These are phyloP conservation scores for Notolepis coatsorum DNA, from an alignment of 2,797 vertebrate genomes.

Conservation along the genomic window DNA sequence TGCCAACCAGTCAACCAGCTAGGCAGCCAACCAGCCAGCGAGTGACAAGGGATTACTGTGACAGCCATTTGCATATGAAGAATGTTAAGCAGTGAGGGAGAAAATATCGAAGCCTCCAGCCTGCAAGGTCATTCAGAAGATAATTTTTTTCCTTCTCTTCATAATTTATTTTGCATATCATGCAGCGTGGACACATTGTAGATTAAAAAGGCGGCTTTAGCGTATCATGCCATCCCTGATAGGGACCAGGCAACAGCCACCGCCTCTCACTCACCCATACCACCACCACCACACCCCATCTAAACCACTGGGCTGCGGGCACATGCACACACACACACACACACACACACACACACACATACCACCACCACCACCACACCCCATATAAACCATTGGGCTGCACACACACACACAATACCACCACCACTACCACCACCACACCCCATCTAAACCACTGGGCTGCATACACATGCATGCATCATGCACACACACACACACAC, in stretches of 20 bases:
- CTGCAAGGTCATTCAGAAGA: slow-evolving; percentile 89
- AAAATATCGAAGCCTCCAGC: slow-evolving; percentile 84
- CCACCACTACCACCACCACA: slow-evolving; percentile 46
- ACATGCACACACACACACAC: slow-evolving; percentile 33
- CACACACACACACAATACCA: slow-evolving; percentile 20
- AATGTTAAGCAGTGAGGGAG: slow-evolving; percentile 80
- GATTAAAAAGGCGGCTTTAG: slow-evolving; percentile 80
- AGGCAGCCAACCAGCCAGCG: slow-evolving; percentile 41
- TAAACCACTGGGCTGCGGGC: slow-evolving; percentile 39
- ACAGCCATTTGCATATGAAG: slow-evolving; percentile 83
- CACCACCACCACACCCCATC: slow-evolving; percentile 56
- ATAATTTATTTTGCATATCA: slow-evolving; percentile 85
- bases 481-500: slow-evolving; percentile 21
- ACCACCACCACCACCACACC: too few relatives aligned
- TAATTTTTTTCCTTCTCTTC: slow-evolving; percentile 67
- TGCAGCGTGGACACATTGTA: slow-evolving; percentile 75
- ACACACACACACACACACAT: slow-evolving; percentile 11
- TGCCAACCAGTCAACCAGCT: slow-evolving; percentile 34
- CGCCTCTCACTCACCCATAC: slow-evolving; percentile 55
- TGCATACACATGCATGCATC: slow-evolving; percentile 26
- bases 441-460: slow-evolving; percentile 53
- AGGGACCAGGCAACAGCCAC: slow-evolving; percentile 61
- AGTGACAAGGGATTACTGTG: slow-evolving; percentile 80
- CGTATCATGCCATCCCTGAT: slow-evolving; percentile 79
- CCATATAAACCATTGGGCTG: not conserved